phyloP scores from a whole-genome alignment of 53 echinoderm and acorn worm species.

The Antedon mediterranea region DNA sequence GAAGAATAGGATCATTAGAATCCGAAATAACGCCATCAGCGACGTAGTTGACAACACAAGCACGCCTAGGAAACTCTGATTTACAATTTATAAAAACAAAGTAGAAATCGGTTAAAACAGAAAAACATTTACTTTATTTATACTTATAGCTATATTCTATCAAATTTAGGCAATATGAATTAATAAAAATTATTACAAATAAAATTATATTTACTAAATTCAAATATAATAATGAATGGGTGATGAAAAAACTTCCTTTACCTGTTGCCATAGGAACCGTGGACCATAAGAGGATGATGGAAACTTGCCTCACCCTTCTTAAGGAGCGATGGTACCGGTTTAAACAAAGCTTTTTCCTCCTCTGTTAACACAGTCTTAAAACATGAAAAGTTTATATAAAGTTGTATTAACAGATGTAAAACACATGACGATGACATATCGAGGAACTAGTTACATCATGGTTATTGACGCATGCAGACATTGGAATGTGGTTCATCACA shows the following conservation, averaged over 20 bases:
- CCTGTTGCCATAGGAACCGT: constrained; percentile 37
- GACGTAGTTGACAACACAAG: constrained; percentile 29
- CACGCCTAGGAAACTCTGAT: constrained; percentile 22
- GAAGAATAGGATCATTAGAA: constrained; percentile 20
- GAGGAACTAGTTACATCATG: too few species aligned
- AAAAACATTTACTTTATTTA: too few species aligned
- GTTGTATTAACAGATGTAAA: too few species aligned
- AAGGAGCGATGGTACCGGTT: constrained; percentile 23
- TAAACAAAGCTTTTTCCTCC: constrained; percentile 24
- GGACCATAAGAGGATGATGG: constrained; percentile 34
- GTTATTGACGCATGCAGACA: too few species aligned
- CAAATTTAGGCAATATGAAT: too few species aligned
- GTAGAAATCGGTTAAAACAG: too few species aligned
- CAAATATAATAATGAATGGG: neutral
- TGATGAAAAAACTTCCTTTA: neutral
- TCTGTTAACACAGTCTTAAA: constrained; percentile 29
- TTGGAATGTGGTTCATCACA: too few species aligned
- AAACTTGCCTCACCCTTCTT: constrained; percentile 39
- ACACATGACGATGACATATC: too few species aligned
- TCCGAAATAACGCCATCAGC: constrained; percentile 28
- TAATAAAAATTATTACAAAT: too few species aligned
- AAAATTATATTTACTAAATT: too few species aligned
- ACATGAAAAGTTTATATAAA: too few species aligned
- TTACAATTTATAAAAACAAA: neutral
- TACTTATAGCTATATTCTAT: too few species aligned